A percentile compares a stretch with the other conserved stretches of the same genome.
These are phyloP conservation scores for Heterodera schachtii DNA, from an alignment of 1,140 invertebrate species.

Conservation along the genomic window DNA sequence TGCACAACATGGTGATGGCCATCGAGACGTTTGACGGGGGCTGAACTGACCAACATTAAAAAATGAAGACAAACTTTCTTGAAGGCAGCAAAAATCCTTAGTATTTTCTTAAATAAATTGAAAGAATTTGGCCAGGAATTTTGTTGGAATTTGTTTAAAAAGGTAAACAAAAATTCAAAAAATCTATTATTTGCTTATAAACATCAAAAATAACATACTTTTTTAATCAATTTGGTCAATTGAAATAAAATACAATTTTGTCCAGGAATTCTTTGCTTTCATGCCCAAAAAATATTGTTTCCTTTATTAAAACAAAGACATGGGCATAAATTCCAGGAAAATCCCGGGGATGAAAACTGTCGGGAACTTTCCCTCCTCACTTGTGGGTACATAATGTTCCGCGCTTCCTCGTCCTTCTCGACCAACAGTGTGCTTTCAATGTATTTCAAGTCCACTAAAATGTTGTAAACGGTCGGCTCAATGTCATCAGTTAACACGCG, in stretches of 20 bases:
- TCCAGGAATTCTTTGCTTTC: too few species aligned
- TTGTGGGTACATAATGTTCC: conserved; percentile 45
- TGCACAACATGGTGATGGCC: conserved; percentile 37
- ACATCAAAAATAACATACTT: too few species aligned
- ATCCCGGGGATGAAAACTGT: too few species aligned
- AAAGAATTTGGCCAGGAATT: too few species aligned
- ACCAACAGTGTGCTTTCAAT: conserved; percentile 47
- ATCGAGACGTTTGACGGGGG: conserved; percentile 44
- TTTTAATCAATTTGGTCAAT: too few species aligned
- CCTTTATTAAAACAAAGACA: too few species aligned
- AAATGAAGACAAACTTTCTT: not conserved
- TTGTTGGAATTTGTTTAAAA: too few species aligned
- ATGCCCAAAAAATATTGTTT: too few species aligned
- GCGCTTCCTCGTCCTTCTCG: conserved; percentile 50
- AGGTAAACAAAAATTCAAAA: not conserved
- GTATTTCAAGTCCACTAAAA: conserved; percentile 29
- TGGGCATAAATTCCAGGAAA: too few species aligned
- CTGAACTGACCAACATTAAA: conserved; percentile 32
- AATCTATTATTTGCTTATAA: too few species aligned
- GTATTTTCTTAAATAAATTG: too few species aligned
- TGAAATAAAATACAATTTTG: too few species aligned
- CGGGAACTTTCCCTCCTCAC: conserved; percentile 17
- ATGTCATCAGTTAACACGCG: conserved; percentile 37
- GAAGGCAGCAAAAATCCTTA: not conserved
- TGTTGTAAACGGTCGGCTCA: conserved; percentile 51